These are phyloP conservation scores for Pachydiplax longipennis DNA, from an alignment of 2,888 invertebrate genomes.

Conservation along the genomic window DNA sequence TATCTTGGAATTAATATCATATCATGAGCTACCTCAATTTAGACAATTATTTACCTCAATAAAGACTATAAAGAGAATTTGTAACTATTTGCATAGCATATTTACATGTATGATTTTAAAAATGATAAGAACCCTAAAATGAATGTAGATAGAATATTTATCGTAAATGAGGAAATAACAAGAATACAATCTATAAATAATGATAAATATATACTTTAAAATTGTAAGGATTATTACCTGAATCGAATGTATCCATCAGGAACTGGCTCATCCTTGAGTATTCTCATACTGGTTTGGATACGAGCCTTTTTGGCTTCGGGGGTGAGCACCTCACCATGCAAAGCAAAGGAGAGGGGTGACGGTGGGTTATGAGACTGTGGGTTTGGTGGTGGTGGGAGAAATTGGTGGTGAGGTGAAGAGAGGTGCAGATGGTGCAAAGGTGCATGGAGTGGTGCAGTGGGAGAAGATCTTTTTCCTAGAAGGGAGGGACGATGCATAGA, in stretches of 20 bases:
- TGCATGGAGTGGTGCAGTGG: slow-evolving; percentile 51
- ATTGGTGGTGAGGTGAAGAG: slow-evolving; percentile 53
- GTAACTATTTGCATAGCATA: too few species aligned
- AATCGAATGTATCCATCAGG: slow-evolving; percentile 89
- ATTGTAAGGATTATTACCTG: slow-evolving; percentile 59
- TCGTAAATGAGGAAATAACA: too few species aligned
- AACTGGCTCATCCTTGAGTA: slow-evolving; percentile 87
- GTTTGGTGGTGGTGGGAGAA: slow-evolving; percentile 55
- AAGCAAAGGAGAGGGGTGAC: slow-evolving; percentile 50
- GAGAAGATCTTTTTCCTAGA: slow-evolving; percentile 49
- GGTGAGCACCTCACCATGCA: slow-evolving; percentile 58
- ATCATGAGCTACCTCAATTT: too few species aligned
- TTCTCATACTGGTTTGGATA: slow-evolving; percentile 73
- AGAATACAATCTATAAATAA: too few species aligned
- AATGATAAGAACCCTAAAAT: too few species aligned
- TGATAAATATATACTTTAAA: too few species aligned
- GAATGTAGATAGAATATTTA: too few species aligned
- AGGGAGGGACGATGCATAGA: slow-evolving; percentile 52
- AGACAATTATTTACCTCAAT: too few species aligned
- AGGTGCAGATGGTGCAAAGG: slow-evolving; percentile 53
- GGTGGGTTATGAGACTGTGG: slow-evolving; percentile 60
- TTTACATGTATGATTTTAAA: too few species aligned
- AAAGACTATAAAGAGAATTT: too few species aligned
- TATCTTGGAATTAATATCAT: too few species aligned
- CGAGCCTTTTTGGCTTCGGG: slow-evolving; percentile 70